These are phyloP conservation scores for Xiphophorus maculatus DNA, from an alignment of 2,113 vertebrate species.

Conservation along the genomic window DNA sequence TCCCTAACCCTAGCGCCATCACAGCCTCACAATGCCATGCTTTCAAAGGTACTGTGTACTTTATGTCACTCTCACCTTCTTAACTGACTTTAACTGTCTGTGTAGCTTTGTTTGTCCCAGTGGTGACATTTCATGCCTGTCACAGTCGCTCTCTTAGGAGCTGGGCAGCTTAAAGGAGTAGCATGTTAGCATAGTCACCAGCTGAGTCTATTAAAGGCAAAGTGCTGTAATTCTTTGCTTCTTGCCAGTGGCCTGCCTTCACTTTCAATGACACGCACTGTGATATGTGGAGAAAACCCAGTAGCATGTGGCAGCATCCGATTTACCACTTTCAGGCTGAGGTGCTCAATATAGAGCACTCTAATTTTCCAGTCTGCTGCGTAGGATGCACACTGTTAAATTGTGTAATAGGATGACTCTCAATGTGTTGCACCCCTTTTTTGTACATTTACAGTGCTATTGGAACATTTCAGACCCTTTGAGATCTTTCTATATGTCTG, in stretches of 20 bases:
- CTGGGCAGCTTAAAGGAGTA: constrained; percentile 34
- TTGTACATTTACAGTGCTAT: constrained; percentile 6
- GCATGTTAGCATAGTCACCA: constrained; percentile 65
- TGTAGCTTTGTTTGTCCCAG: constrained; percentile 50
- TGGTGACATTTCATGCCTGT: constrained; percentile 64
- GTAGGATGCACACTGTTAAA: constrained; percentile 43
- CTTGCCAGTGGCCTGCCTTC: constrained; percentile 61
- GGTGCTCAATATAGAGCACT: constrained; percentile 54
- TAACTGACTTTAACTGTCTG: constrained; percentile 34
- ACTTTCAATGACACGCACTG: constrained; percentile 67
- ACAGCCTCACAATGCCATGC: constrained; percentile 1
- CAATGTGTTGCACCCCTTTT: constrained; percentile 9
- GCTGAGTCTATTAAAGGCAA: constrained; percentile 72
- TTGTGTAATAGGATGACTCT: constrained; percentile 25
- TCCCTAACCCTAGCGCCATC: neutral
- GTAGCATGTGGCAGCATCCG: constrained; percentile 62
- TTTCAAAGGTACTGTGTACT: constrained; percentile 5
- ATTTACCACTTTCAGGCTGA: constrained; percentile 64
- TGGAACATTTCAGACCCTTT: neutral
- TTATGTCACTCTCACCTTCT: constrained; percentile 4
- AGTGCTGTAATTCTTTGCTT: constrained; percentile 65
- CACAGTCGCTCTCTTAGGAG: constrained; percentile 39
- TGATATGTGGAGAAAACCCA: constrained; percentile 61
- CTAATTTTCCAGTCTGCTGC: constrained; percentile 56
- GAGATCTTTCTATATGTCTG: neutral